Conservation (phyloP, 2,888 invertebrate genomes). For the Thera obeliscata region DNA sequence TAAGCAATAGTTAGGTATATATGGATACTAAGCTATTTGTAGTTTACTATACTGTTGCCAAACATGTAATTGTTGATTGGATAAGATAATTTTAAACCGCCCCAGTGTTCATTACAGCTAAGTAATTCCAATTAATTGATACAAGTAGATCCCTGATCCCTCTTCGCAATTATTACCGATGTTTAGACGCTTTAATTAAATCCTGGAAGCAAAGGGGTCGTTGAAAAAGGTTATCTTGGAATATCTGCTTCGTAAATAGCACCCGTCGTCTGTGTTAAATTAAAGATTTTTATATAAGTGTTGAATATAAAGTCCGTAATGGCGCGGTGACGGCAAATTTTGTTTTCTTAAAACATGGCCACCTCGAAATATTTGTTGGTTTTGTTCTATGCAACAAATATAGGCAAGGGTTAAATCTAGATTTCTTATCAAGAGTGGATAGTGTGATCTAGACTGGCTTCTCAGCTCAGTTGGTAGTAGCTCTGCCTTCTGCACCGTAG, state of each 20-base stretch:
- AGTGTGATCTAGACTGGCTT: too few relatives aligned
- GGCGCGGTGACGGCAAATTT: background rate
- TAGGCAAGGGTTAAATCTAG: too few relatives aligned
- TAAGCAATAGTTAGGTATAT: too few relatives aligned
- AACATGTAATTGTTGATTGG: conserved; percentile 34
- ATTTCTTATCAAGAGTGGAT: too few relatives aligned
- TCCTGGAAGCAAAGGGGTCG: conserved; percentile 58
- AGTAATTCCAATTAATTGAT: conserved; percentile 60
- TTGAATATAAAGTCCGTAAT: background rate
- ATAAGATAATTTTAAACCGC: conserved; percentile 39
- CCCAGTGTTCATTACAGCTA: conserved; percentile 46
- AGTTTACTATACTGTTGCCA: conserved; percentile 7
- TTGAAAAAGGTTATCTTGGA: conserved; percentile 60
- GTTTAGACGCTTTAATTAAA: conserved; percentile 74
- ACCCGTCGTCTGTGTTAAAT: conserved; percentile 13
- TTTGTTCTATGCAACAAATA: too few relatives aligned
- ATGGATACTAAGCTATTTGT: conserved; percentile 7
- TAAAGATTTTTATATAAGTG: background rate
- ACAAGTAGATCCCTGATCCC: conserved; percentile 62
- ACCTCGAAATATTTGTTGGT: background rate
- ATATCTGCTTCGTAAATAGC: conserved; percentile 10
- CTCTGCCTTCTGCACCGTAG: too few relatives aligned
- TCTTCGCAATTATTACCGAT: conserved; percentile 69
- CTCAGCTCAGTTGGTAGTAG: too few relatives aligned
- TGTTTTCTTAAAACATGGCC: background rate